phyloP scores from a whole-genome alignment of 2,888 invertebrate genomes.

The Volucella bombylans region DNA sequence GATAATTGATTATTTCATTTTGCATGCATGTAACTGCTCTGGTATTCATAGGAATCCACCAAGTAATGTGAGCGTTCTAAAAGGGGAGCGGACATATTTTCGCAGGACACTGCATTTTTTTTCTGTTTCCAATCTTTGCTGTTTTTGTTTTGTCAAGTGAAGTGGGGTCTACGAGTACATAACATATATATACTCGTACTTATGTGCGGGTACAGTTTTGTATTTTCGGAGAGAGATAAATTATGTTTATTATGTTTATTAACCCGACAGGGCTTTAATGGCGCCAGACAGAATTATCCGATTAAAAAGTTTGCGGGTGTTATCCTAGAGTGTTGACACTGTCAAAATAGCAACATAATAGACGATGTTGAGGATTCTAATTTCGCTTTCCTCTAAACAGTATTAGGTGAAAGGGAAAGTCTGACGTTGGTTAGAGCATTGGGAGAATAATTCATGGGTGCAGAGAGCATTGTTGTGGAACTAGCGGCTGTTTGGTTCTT shows the following conservation, averaged over 20 bases:
- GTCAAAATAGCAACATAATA: neutral
- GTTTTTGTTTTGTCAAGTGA: neutral
- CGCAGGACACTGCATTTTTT: slow-evolving; percentile 18
- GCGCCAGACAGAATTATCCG: slow-evolving; percentile 58
- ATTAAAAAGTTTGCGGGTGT: slow-evolving; percentile 37
- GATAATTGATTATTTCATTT: slow-evolving; percentile 71
- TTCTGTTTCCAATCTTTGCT: neutral
- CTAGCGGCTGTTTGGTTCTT: no score
- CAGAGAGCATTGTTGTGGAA: no score
- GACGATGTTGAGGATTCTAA: neutral
- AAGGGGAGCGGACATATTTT: slow-evolving; percentile 30
- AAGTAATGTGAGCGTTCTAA: slow-evolving; percentile 3
- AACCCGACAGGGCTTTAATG: slow-evolving; percentile 27
- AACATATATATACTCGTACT: neutral
- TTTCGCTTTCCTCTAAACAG: slow-evolving; percentile 26
- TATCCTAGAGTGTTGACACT: neutral
- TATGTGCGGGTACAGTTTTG: slow-evolving; percentile 23
- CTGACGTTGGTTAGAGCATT: neutral
- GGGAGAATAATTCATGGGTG: no score
- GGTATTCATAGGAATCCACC: slow-evolving; percentile 17
- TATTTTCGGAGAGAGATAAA: slow-evolving; percentile 31
- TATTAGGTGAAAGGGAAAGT: slow-evolving; percentile 12
- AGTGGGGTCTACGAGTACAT: no score
- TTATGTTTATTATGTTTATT: slow-evolving; percentile 58
- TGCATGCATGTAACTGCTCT: slow-evolving; percentile 44